phyloP scores from a whole-genome alignment of 2,888 invertebrate species.

The Amphipyra tragopoginis region DNA sequence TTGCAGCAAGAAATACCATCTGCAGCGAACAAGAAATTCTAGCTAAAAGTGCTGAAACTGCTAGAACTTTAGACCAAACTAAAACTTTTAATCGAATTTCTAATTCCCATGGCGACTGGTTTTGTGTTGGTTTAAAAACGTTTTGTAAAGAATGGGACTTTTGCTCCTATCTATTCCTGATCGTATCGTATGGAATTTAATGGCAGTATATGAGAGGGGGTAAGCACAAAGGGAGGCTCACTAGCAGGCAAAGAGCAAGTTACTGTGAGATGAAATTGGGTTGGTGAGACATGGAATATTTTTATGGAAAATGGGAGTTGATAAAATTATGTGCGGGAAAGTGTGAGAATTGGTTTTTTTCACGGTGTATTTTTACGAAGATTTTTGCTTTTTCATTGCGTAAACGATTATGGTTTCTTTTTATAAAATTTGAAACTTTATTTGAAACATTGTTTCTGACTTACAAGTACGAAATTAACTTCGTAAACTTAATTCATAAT shows the following conservation, averaged over 20 bases:
- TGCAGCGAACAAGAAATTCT: too few species aligned
- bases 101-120: too few species aligned
- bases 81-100: too few species aligned
- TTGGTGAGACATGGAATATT: constrained; percentile 21
- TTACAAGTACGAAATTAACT: too few species aligned
- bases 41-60: too few species aligned
- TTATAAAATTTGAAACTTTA: too few species aligned
- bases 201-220: constrained; percentile 20
- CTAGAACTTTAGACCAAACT: too few species aligned
- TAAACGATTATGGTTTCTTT: too few species aligned
- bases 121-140: neutral
- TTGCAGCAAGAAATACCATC: too few species aligned
- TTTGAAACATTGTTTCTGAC: neutral
- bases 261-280: constrained; percentile 35
- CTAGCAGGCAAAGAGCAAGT: constrained; percentile 14
- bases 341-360: constrained; percentile 8
- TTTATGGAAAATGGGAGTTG: constrained; percentile 30
- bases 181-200: constrained; percentile 26
- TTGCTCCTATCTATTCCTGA: neutral
- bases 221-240: constrained; percentile 38
- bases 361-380: neutral
- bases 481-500: too few species aligned
- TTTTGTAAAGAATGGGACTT: constrained; percentile 5
- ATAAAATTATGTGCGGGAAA: constrained; percentile 28
- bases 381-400: neutral